Base-by-base conservation (phyloP, 2,113 vertebrate genomes). In the Menidia beryllina region DNA sequence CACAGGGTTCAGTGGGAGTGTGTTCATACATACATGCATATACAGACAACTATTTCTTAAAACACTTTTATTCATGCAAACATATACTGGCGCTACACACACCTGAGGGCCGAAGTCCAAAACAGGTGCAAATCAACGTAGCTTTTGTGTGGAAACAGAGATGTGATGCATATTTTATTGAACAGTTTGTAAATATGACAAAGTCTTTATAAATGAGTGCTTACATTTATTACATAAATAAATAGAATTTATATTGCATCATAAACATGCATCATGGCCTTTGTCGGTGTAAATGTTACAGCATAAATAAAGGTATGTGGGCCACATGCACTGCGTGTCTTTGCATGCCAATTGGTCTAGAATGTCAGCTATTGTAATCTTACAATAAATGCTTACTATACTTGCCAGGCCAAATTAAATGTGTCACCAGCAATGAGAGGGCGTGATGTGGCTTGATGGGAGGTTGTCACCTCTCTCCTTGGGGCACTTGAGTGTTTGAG, bases 401-500 rank as follows among this genome's bases (percentile, higher is more conserved):
- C 73, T 82, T 91, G 88, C 88, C 91, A 90, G 79, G 59, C 61
- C 78, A 85, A 82, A 91, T 92, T 83, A 92, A 78, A 61, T 74
- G 72, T 82, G 64, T 70, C 50, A 75, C 65, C 67, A 25, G 65
- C 68, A 53, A 56, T 53, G 66, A 75, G 67, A 63, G 65, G 75
- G 71, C 36, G 43, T 53, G 75, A 82, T 87, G 86, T 74, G 79
- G 85, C 78, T 53, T 88, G 89, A 92, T 86, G 87, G 71, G 70
- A 88, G 86, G 75, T 86, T 88, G 90, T 88, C 89, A 91, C 85
- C 85, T 87, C 73, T 88, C 88, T 89, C 83, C 82, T 48, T 55
- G 34, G 81, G 85, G 75, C 83, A 88, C 72, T 51, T 39, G 60
- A 66, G 61, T 69, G 72, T 88, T 75, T 81, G 69, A 69, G 47